Conservation (phyloP, 1,140 invertebrate genomes). For the Coptotermes formosanus region DNA sequence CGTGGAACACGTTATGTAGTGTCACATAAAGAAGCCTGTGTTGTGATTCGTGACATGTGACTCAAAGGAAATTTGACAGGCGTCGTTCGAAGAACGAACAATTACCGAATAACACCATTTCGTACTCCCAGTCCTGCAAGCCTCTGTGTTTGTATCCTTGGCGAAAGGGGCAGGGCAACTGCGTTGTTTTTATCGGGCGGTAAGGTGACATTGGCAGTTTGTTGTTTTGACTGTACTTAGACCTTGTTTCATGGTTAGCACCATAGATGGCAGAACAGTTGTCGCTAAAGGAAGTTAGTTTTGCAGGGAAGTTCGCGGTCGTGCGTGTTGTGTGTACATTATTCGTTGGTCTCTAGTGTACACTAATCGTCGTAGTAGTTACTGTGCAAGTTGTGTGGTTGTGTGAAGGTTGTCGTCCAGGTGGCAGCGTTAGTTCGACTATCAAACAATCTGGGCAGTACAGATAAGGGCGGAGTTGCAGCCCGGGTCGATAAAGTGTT, state of each 20-base stretch:
- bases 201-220: background rate
- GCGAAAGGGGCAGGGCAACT: too few species aligned
- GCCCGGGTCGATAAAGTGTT: background rate
- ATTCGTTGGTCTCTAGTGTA: background rate
- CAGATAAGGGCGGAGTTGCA: background rate
- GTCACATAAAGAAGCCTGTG: too few species aligned
- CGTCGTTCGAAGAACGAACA: too few species aligned
- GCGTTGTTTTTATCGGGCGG: too few species aligned
- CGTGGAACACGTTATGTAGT: too few species aligned
- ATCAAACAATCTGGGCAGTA: background rate
- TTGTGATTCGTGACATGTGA: too few species aligned
- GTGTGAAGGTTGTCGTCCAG: background rate
- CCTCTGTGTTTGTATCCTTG: too few species aligned
- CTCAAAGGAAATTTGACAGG: too few species aligned
- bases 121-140: too few species aligned
- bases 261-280: constrained; percentile 10
- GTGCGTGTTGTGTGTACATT: background rate
- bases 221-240: background rate
- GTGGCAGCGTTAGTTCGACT: background rate
- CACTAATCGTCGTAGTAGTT: background rate
- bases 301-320: background rate
- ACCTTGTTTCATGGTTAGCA: background rate
- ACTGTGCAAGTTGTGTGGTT: background rate
- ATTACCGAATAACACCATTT: too few species aligned
- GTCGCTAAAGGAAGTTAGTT: background rate